phyloP scores from a whole-genome alignment of 2,888 invertebrate genomes.

The Muschampia plurimacula region DNA sequence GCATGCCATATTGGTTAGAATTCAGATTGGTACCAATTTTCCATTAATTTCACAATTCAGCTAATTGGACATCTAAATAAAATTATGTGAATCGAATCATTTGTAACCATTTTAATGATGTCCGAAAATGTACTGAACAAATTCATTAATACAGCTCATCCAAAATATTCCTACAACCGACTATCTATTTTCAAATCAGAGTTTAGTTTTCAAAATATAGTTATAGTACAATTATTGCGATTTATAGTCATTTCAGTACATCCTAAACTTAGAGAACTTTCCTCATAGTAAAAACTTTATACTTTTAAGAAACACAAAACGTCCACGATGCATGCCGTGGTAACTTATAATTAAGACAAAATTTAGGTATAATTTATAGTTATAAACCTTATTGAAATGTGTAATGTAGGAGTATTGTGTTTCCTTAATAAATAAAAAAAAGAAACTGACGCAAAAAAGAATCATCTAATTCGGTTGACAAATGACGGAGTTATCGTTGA shows the following conservation, averaged over 20 bases:
- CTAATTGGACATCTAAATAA: conserved; percentile 33
- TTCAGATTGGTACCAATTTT: conserved; percentile 34
- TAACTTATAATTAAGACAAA: too few relatives aligned
- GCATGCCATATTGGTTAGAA: conserved; percentile 15
- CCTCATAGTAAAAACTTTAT: not conserved
- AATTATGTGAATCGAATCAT: conserved; percentile 40
- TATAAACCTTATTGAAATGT: too few relatives aligned
- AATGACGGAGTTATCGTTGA: too few relatives aligned
- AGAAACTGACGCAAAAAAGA: too few relatives aligned
- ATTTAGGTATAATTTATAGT: too few relatives aligned
- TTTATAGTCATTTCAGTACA: not conserved
- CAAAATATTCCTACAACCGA: conserved; percentile 15
- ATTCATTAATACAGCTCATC: conserved; percentile 18
- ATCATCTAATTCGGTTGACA: too few relatives aligned
- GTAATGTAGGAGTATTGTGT: too few relatives aligned
- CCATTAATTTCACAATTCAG: conserved; percentile 32
- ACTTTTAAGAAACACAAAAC: too few relatives aligned
- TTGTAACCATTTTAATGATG: conserved; percentile 26
- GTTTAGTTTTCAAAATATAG: too few relatives aligned
- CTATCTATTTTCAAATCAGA: too few relatives aligned
- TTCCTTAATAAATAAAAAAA: too few relatives aligned
- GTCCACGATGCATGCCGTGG: too few relatives aligned
- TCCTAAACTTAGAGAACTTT: not conserved
- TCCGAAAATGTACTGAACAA: conserved; percentile 7
- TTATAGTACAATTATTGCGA: not conserved